phyloP scores from a whole-genome alignment of 2,888 invertebrate species.

The Saturnia pavonia region DNA sequence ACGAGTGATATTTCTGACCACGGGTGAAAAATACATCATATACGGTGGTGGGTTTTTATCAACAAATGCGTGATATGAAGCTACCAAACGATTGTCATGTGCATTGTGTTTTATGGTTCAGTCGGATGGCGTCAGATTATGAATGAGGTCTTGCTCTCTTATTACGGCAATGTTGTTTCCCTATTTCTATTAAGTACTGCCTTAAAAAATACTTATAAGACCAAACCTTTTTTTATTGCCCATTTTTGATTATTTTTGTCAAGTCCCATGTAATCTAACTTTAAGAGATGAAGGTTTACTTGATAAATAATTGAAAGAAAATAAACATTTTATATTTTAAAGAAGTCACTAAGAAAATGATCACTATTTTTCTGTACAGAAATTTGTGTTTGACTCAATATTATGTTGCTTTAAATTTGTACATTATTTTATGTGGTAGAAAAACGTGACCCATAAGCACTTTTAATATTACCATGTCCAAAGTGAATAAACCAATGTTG shows the following conservation, averaged over 20 bases:
- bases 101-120: constrained; percentile 43
- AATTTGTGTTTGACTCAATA: not conserved
- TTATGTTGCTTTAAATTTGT: not conserved
- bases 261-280: too few relatives aligned
- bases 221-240: too few relatives aligned
- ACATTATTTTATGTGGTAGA: not conserved
- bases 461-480: not conserved
- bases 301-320: not conserved
- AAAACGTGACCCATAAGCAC: not conserved
- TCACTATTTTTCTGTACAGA: not conserved
- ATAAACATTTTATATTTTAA: too few relatives aligned
- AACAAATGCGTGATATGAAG: constrained; percentile 42
- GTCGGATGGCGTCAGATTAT: constrained; percentile 60
- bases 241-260: too few relatives aligned
- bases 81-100: constrained; percentile 35
- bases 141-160: constrained; percentile 55
- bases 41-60: constrained; percentile 40
- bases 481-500: not conserved
- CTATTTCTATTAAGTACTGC: not conserved
- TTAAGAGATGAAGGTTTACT: not conserved
- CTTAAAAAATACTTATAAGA: not conserved
- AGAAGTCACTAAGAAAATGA: not conserved
- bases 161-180: constrained; percentile 45
- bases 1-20: not conserved
- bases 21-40: not conserved